Evolutionary conservation across 1,140 invertebrate species (phyloP).

Genomic region (Zaprionus ghesquierei): DNA sequence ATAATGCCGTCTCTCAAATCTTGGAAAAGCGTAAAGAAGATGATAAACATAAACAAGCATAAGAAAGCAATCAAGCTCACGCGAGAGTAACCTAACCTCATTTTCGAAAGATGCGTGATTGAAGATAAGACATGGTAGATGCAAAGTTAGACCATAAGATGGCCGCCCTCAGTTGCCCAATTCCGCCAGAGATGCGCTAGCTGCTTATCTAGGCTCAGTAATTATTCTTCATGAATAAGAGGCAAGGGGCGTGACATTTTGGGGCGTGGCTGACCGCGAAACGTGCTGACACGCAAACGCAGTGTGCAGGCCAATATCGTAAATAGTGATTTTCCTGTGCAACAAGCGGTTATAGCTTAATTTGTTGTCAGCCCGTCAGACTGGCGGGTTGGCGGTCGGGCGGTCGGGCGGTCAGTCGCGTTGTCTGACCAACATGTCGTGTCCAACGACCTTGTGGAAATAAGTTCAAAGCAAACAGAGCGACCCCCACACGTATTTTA

Average conservation of each 20-base stretch:
- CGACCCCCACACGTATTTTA: constrained; percentile 59
- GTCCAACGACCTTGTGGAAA: constrained; percentile 70
- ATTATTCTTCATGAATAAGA: constrained; percentile 23
- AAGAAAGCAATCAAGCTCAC: too few relatives aligned
- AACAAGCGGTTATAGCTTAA: constrained; percentile 75
- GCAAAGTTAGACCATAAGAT: too few relatives aligned
- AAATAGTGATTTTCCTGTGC: constrained; percentile 68
- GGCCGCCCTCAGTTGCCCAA: not conserved
- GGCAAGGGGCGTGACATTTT: constrained; percentile 35
- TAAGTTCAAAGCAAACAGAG: constrained; percentile 78
- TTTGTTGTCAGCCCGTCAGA: constrained; percentile 51
- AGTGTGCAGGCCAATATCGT: constrained; percentile 7
- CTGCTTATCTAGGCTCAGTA: not conserved
- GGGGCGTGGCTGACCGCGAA: constrained; percentile 51
- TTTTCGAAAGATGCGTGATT: too few relatives aligned
- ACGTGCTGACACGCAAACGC: constrained; percentile 69
- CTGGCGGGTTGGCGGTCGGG: not conserved
- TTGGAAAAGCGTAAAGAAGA: too few relatives aligned
- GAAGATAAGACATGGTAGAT: too few relatives aligned
- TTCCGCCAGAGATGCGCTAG: not conserved
- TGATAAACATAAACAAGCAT: too few relatives aligned
- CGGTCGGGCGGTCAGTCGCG: not conserved
- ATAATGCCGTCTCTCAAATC: too few relatives aligned
- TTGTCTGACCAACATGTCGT: constrained; percentile 35
- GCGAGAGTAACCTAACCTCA: too few relatives aligned